A percentile compares a stretch with the other conserved stretches of the same genome.
These are phyloP conservation scores for Toxotes lorentzi DNA, from an alignment of 2,797 vertebrate species.

Conservation along the genomic window DNA sequence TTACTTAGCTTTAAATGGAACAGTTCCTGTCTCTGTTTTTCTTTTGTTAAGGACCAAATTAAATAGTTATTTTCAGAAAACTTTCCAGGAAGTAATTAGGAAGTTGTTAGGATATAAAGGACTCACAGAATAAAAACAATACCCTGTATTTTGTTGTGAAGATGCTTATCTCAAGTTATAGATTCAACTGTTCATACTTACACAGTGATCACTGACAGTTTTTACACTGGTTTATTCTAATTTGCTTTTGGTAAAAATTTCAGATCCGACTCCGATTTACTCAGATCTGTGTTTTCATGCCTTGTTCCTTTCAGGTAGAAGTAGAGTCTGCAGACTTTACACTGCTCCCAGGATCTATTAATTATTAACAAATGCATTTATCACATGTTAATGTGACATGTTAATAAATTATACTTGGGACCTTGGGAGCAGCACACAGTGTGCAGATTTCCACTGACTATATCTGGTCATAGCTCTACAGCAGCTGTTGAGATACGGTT, in stretches of 20 bases:
- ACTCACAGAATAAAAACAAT: neutral
- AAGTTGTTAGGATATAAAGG: neutral
- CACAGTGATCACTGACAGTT: no score
- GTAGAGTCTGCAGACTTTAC: constrained; percentile 14
- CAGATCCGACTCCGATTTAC: no score
- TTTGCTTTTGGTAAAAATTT: no score
- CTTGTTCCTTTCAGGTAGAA: constrained; percentile 8
- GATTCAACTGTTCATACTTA: no score
- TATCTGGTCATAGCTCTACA: neutral
- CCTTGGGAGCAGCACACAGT: neutral
- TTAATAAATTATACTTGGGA: constrained; percentile 60
- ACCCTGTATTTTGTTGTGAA: neutral
- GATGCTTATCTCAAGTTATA: neutral
- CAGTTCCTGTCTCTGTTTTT: neutral
- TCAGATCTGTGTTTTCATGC: neutral
- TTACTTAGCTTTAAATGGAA: neutral
- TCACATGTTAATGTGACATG: constrained; percentile 54
- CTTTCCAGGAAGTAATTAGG: neutral
- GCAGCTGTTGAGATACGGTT: neutral
- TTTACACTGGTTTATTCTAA: neutral
- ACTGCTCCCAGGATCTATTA: constrained; percentile 5
- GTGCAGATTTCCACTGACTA: neutral
- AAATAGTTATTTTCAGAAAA: neutral
- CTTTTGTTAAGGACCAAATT: neutral
- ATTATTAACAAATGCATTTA: constrained; percentile 65